These are phyloP conservation scores for Scylla paramamosain DNA, from an alignment of 1,140 invertebrate species.

Conservation along the genomic window DNA sequence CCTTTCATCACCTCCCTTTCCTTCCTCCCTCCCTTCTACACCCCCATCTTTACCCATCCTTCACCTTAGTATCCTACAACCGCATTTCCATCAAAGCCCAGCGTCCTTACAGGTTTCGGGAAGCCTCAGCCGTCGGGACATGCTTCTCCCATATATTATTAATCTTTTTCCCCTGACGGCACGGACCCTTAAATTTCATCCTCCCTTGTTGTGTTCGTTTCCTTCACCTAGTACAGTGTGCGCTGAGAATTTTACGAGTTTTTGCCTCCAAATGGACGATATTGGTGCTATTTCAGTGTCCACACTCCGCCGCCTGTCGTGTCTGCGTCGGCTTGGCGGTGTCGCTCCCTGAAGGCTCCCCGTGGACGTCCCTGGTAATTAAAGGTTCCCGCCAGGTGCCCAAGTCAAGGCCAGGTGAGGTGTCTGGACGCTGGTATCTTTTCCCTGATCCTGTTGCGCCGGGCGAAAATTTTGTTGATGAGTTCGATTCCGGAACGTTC, in stretches of 20 bases:
- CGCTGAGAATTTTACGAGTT: background rate
- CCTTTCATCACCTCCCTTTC: too few relatives aligned
- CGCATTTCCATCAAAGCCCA: background rate
- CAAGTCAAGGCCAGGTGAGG: background rate
- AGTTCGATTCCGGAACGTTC: background rate
- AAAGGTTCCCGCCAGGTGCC: background rate
- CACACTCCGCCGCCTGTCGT: too few relatives aligned
- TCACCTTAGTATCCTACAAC: background rate
- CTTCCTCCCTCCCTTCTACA: background rate
- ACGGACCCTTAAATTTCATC: background rate
- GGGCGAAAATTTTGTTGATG: slow-evolving; percentile 8
- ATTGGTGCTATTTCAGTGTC: too few relatives aligned
- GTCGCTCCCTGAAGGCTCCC: too few relatives aligned
- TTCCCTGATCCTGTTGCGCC: background rate
- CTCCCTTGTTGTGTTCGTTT: background rate
- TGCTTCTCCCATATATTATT: background rate
- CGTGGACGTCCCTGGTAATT: too few relatives aligned
- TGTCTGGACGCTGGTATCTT: background rate
- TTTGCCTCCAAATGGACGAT: background rate
- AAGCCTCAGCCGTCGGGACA: background rate
- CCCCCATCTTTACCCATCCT: background rate
- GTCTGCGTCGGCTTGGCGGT: too few relatives aligned
- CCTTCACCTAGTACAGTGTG: background rate
- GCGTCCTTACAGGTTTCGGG: background rate
- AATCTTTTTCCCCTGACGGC: background rate